A percentile compares a stretch with the other conserved stretches of the same genome.
Conservation (phyloP, 2,113 vertebrate genomes). For the Hystrix cristata region DNA sequence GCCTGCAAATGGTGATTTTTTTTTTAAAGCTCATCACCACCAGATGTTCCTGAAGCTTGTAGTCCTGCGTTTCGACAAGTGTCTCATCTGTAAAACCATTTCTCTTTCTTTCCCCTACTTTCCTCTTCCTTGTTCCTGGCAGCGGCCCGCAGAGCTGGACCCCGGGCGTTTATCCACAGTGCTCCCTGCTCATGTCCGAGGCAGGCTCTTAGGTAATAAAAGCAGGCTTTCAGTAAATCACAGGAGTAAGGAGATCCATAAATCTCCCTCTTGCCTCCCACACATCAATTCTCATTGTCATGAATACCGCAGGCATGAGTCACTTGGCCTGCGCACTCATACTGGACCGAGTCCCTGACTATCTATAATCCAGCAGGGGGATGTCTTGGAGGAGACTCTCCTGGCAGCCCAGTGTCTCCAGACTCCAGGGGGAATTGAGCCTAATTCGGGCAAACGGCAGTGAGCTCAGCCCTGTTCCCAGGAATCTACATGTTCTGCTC, state of each 20-base stretch:
- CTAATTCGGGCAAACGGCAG: not conserved
- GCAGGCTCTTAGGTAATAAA: conserved; percentile 71
- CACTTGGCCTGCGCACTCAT: not conserved
- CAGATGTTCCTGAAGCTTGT: conserved; percentile 55
- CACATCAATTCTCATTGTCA: conserved; percentile 26
- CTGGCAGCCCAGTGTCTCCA: not conserved
- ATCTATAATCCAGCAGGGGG: not conserved
- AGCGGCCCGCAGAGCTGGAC: conserved; percentile 45
- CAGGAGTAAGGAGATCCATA: conserved; percentile 64
- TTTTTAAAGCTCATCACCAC: not conserved
- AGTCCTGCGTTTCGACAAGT: conserved; percentile 1
- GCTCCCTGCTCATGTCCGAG: not conserved
- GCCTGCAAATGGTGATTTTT: not conserved
- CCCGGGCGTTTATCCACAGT: not conserved
- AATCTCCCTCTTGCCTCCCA: conserved; percentile 46
- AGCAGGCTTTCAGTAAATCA: conserved; percentile 66
- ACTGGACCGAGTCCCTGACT: conserved; percentile 6
- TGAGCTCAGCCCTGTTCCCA: not conserved
- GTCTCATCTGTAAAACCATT: conserved; percentile 61
- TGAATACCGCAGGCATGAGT: not conserved
- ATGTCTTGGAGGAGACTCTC: not conserved
- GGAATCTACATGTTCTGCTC: rapidly evolving
- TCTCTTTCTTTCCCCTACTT: not conserved
- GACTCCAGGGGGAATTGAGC: not conserved
- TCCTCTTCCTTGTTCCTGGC: conserved; percentile 46